Conservation (phyloP, 2,797 vertebrate genomes). For the Gymnocypris eckloni region DNA sequence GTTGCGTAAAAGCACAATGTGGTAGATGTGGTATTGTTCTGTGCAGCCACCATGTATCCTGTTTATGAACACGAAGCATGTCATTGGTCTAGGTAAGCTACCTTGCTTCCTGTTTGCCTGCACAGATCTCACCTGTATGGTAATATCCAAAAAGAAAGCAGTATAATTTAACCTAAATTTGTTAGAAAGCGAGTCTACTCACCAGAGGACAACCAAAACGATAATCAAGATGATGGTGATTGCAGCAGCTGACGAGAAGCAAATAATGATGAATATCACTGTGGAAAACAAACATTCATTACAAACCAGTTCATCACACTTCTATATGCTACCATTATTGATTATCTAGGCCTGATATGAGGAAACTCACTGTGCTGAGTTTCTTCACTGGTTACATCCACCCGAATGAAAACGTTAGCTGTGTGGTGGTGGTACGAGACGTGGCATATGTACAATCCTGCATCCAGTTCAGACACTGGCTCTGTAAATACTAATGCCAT, state of each 20-base stretch:
- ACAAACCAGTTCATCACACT: neutral
- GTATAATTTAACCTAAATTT: neutral
- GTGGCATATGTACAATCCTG: slow-evolving; percentile 72
- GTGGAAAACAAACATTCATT: slow-evolving; percentile 45
- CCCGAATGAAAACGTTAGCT: slow-evolving; percentile 67
- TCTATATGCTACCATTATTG: neutral
- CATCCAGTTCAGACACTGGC: slow-evolving; percentile 59
- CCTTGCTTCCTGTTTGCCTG: slow-evolving; percentile 68
- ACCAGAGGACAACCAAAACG: slow-evolving; percentile 73
- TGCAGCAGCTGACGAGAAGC: slow-evolving; percentile 65
- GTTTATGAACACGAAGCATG: slow-evolving; percentile 73
- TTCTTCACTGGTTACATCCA: slow-evolving; percentile 68
- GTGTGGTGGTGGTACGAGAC: slow-evolving; percentile 75
- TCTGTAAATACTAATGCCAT: slow-evolving; percentile 67
- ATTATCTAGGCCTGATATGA: neutral
- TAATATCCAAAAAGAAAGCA: slow-evolving; percentile 7
- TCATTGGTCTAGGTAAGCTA: slow-evolving; percentile 64
- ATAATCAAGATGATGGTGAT: slow-evolving; percentile 62
- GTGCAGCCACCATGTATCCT: slow-evolving; percentile 73
- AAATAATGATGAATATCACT: slow-evolving; percentile 65
- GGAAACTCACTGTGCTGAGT: slow-evolving; percentile 65
- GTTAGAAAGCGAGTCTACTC: slow-evolving; percentile 63
- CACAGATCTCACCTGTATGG: slow-evolving; percentile 50
- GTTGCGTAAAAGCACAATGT: slow-evolving; percentile 60
- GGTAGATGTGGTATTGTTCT: slow-evolving; percentile 65